These are phyloP conservation scores for Cheirogaleus major DNA, from an alignment of 2,797 vertebrate species.

Conservation along the genomic window DNA sequence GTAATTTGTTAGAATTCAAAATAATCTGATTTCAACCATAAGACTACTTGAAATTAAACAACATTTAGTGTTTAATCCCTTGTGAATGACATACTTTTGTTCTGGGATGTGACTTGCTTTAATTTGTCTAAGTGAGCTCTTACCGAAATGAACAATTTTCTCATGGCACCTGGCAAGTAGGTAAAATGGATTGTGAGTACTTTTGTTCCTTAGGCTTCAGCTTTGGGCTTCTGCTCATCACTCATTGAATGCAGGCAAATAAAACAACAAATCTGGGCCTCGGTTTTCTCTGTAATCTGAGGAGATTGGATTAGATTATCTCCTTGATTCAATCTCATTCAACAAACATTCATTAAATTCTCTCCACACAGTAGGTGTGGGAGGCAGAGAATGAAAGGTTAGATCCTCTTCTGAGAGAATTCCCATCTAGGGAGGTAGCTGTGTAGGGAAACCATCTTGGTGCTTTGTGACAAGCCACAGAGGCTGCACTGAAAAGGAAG, in stretches of 20 bases:
- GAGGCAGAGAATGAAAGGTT: background rate
- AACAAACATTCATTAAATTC: background rate
- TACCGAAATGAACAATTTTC: background rate
- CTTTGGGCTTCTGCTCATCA: background rate
- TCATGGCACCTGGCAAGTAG: background rate
- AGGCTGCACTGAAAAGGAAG: background rate
- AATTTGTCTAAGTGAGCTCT: background rate
- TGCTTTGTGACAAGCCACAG: background rate
- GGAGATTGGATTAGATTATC: background rate
- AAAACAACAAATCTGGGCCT: background rate
- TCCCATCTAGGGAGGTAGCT: background rate
- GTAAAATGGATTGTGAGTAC: background rate
- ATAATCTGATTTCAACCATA: background rate
- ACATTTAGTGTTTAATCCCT: background rate
- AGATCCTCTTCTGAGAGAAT: background rate
- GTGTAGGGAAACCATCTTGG: background rate
- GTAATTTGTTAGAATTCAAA: background rate
- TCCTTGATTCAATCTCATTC: background rate
- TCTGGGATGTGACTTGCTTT: background rate
- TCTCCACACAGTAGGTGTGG: background rate
- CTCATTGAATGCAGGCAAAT: background rate
- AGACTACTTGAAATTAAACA: constrained; percentile 15
- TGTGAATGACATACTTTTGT: background rate
- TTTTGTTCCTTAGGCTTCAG: background rate
- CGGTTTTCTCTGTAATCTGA: background rate